Evolutionary conservation across 2,888 invertebrate species (phyloP), one percentile per base, ranked within the genome.

Genomic region (Cantharis nigra): DNA sequence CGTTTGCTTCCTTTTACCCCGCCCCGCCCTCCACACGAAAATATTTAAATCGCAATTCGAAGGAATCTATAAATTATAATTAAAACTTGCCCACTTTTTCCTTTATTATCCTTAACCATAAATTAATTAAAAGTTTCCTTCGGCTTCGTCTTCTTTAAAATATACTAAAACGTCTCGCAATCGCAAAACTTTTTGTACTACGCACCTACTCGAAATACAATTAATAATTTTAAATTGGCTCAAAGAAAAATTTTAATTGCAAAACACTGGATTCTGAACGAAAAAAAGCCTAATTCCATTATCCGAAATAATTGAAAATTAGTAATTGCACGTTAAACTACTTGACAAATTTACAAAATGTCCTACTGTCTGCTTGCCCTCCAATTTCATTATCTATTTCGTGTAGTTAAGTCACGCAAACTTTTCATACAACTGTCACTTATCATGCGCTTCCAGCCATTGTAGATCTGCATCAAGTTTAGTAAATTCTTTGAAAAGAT

Each of bases 91-190:
- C 49, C 14, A 69, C 72, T 73, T 69, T n/a, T 49, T 49, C 49
- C n/a, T 13, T 67, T 69, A 73, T 73, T 69, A 69, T 69, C 28
- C 69, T 26, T 33, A 33, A 28, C 63, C 74, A 63, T 74, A 74
- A 74, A 74, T 74, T 74, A 70, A 74, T 74, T 74, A 74, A 74
- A 74, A 74, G 74, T 74, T 74, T 74, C 69, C 63, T 63, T 73
- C 73, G 14, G 18, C 74, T 28, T 67, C 49, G 49, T 49, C 49
- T 49, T 49, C 49, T 49, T 49, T 49, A 49, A 49, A 49, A 49
- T 49, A 49, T 49, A 49, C 49, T 49, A 49, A 33, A 33, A 33
- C 13, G 33, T 33, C 33, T 33, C 13, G 33, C n/a, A 33, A 49
- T 49, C n/a, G n/a, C 49, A 49, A 49, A 33, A 49, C n/a, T 49